Evolutionary conservation across 2,797 vertebrate species (phyloP), one percentile per base, ranked within the genome.

Genomic region (Gastrophryne carolinensis): DNA sequence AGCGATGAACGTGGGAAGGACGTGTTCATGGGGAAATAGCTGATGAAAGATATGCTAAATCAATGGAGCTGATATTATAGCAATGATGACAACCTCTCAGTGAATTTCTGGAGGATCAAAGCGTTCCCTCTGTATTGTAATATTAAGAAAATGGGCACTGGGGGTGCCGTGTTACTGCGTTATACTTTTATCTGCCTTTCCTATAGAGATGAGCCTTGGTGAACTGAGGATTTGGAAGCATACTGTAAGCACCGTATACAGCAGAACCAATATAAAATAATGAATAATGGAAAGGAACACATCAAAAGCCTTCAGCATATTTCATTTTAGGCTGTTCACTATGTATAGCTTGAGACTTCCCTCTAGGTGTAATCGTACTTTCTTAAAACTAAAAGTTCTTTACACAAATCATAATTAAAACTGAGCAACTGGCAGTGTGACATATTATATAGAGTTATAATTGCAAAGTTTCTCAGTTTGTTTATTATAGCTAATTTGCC

Each of bases 41-140:
- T 63, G 58, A 63, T 53, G 70, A 63, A 63, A 63, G 32, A 34
- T 52, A 50, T 52, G 49, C 29, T 61, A 58, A 61, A 27, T 72
- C 69, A 52, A 30, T 27, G 56, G 2, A 37, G 56, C 57, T 21
- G n/a, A 52, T 44, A 61, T 37, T 62, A 39, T 61, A 57, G 69
- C 61, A 72, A 61, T 49, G 35, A 44, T 61, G 34, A 19, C 23
- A 50, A 39, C 19, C 35, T 32, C 30, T 1, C 21, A 52, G 61
- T 72, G 44, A 39, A 44, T 37, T 19, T 6, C 27, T 37, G 29
- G 69, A 21, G 49, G 54, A 71, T 71, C 49, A 71, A 72, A 72
- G 41, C 39, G 11, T 58, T 37, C 44, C 10, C n/a, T 65, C 29
- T 65, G 17, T 47, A 27, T 21, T 24, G 24, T 41, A 29, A 50